Percentiles rank a stretch among this genome's conserved stretches.
Conservation (phyloP, 2,888 invertebrate genomes). For the Cantharis nigra region DNA sequence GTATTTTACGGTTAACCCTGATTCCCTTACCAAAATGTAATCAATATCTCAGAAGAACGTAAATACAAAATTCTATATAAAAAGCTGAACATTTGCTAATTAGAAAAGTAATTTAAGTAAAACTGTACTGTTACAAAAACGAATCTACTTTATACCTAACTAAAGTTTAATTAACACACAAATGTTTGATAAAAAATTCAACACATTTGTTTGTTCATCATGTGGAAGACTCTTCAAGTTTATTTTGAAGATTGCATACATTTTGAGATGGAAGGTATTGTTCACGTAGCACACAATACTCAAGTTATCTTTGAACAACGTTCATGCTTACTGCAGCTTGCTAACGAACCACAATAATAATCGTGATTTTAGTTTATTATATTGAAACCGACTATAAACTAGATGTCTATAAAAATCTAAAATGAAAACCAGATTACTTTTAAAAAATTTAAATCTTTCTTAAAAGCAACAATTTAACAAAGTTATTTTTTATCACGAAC, state of each 20-base stretch:
- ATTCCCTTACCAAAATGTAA: not conserved
- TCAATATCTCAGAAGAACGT: not conserved
- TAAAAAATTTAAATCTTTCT: not conserved
- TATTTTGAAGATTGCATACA: not conserved
- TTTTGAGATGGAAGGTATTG: not conserved
- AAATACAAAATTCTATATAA: not conserved
- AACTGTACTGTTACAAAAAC: too few relatives aligned
- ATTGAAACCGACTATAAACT: not conserved
- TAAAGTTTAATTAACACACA: not conserved
- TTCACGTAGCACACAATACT: not conserved
- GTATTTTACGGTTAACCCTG: not conserved
- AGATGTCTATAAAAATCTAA: not conserved
- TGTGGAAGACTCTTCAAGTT: not conserved
- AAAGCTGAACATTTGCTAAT: not conserved
- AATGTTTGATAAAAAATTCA: not conserved
- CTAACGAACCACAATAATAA: not conserved
- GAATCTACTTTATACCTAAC: too few relatives aligned
- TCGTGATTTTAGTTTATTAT: not conserved
- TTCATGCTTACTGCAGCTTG: not conserved
- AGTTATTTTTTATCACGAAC: not conserved
- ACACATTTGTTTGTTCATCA: not conserved
- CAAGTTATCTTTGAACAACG: not conserved
- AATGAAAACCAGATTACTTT: not conserved
- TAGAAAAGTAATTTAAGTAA: not conserved
- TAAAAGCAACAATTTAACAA: not conserved